Conservation (phyloP, 1,140 invertebrate genomes). For the Araneus ventricosus region DNA sequence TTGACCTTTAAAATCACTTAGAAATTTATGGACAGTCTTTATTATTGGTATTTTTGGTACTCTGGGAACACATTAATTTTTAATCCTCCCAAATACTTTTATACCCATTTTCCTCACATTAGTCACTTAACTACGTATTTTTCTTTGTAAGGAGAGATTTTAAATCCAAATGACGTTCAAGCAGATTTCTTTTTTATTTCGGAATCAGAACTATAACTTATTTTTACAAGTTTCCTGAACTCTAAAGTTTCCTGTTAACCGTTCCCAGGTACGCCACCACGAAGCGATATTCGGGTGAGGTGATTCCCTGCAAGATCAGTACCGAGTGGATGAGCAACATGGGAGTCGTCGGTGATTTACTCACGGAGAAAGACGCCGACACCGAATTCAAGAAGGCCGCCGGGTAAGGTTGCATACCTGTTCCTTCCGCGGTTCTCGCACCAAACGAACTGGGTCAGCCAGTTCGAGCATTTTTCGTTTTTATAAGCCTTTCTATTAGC, state of each 20-base stretch:
- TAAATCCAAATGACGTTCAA: too few relatives aligned
- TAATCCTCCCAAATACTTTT: too few relatives aligned
- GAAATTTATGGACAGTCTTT: too few relatives aligned
- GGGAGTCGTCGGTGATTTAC: conserved; percentile 3
- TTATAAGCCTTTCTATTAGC: neutral
- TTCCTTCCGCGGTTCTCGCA: neutral
- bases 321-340: conserved; percentile 37
- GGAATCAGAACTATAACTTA: too few relatives aligned
- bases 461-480: neutral
- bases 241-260: neutral
- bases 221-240: neutral
- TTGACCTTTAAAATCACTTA: too few relatives aligned
- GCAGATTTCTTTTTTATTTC: too few relatives aligned
- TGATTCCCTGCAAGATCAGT: conserved; percentile 28
- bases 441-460: neutral
- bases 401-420: conserved; percentile 8
- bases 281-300: neutral
- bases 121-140: too few relatives aligned
- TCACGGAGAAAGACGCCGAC: conserved; percentile 11
- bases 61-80: too few relatives aligned
- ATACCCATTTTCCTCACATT: too few relatives aligned
- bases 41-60: too few relatives aligned
- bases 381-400: neutral
- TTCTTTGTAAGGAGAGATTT: too few relatives aligned
- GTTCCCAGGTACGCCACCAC: conserved; percentile 8